These are phyloP conservation scores for Drosophila novamexicana DNA, from an alignment of 1,140 invertebrate genomes.

Conservation along the genomic window DNA sequence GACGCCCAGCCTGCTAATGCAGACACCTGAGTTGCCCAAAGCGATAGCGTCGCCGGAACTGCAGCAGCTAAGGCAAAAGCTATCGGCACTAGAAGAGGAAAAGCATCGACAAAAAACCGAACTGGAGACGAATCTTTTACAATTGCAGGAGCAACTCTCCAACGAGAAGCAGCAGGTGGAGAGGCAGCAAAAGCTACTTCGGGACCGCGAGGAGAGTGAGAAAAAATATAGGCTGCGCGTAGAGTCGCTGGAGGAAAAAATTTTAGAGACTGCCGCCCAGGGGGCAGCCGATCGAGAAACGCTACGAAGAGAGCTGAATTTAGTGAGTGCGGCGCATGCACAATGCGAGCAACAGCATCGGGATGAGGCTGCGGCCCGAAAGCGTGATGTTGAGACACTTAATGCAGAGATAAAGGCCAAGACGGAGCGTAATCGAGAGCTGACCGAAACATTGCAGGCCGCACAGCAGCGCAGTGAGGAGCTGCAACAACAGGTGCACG, in stretches of 20 bases:
- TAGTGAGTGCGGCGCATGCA: constrained; percentile 59
- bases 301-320: constrained; percentile 61
- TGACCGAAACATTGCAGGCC: constrained; percentile 45
- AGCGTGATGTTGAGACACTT: constrained; percentile 58
- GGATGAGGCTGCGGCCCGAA: constrained; percentile 56
- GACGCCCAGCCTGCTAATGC: constrained; percentile 69
- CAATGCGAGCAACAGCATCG: constrained; percentile 57
- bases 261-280: constrained; percentile 60
- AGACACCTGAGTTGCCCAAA: constrained; percentile 73
- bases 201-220: constrained; percentile 62
- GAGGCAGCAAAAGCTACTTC: constrained; percentile 52
- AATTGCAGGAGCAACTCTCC: constrained; percentile 41
- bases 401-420: constrained; percentile 67
- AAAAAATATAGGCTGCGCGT: constrained; percentile 53
- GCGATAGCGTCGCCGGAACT: constrained; percentile 42
- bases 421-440: constrained; percentile 42
- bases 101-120: constrained; percentile 58
- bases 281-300: constrained; percentile 67
- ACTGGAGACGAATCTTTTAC: constrained; percentile 39
- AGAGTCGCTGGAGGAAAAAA: constrained; percentile 50
- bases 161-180: constrained; percentile 57
- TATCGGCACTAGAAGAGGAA: constrained; percentile 50
- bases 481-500: constrained; percentile 54
- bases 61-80: constrained; percentile 42
- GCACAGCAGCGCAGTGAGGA: constrained; percentile 46